Percentiles rank a stretch among this genome's conserved stretches.
Conservation (phyloP, 2,113 vertebrate species). For the Phylloscopus trochiloides region DNA sequence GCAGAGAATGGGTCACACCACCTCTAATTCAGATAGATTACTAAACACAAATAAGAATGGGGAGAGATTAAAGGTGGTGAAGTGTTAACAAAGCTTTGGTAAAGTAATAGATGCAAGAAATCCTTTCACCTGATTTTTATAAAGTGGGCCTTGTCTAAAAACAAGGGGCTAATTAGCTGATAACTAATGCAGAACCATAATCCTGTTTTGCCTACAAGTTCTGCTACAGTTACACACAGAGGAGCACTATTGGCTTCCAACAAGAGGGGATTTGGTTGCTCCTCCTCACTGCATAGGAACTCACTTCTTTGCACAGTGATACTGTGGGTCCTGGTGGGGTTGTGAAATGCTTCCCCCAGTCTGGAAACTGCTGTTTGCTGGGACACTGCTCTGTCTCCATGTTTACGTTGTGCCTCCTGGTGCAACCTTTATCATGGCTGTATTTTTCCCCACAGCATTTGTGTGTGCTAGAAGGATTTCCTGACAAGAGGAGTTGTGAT, state of each 20-base stretch:
- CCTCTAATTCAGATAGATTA: conserved; percentile 6
- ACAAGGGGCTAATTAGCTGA: neutral
- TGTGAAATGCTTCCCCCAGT: neutral
- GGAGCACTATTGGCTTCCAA: neutral
- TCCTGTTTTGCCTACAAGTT: neutral
- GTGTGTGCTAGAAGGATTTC: neutral
- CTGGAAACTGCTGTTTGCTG: neutral
- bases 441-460: neutral
- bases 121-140: conserved; percentile 8
- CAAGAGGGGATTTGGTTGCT: neutral
- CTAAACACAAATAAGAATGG: conserved; percentile 44
- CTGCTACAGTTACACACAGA: neutral
- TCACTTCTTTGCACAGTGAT: neutral
- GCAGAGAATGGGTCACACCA: conserved; percentile 36
- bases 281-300: neutral
- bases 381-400: neutral
- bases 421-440: neutral
- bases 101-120: conserved; percentile 31
- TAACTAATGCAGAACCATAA: conserved; percentile 16
- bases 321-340: neutral
- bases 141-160: neutral
- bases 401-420: neutral
- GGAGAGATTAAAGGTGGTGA: conserved; percentile 11
- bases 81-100: neutral
- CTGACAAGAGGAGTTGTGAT: neutral